Evolutionary conservation across 2,113 vertebrate species (phyloP), one percentile per base, ranked within the genome.

Genomic region (Cacatua alba): DNA sequence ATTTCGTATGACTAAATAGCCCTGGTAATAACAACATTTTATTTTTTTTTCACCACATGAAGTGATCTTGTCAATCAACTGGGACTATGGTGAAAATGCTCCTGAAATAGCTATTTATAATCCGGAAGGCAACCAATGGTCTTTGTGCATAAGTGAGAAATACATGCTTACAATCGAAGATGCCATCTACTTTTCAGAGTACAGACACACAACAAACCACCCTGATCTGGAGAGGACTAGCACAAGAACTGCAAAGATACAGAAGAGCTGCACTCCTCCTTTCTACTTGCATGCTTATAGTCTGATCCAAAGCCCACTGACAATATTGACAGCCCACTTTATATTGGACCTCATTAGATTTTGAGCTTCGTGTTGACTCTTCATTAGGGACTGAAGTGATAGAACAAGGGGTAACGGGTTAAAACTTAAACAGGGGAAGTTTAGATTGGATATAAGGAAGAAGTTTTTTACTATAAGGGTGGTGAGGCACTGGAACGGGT

Each of bases 1-100:
- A 87, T 72, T 82, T 88, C 59, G 84, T 63, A 67, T 67, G 77
- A 90, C 67, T 90, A 94, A 95, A 90, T 90, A 93, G 29, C 49
- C n/a, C 70, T 69, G 57, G 71, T 88, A 92, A 88, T 46, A 94
- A 60, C 77, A 91, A n/a, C 10, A 31, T 10, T 20, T 53, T 69
- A 11, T 75, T 95, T 91, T 67, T 72, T 90, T 64, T 55, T 20
- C 74, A 69, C 53, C 55, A 49, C 49, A 65, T 51, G n/a, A 94
- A 90, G 35, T 23, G 67, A 80, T 92, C 53, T 72, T 86, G 84
- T 80, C 93, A 91, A 63, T 95, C 82, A 80, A 41, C 19, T 12
- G 74, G 59, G 67, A 82, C 67, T n/a, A 23, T 39, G 31, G 84
- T 85, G 67, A 88, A 91, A 96, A 76, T 9, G 41, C 9, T 79